Evolutionary conservation across 2,797 vertebrate genomes (phyloP), one percentile per base, ranked within the genome.

Genomic region (Catharus ustulatus): DNA sequence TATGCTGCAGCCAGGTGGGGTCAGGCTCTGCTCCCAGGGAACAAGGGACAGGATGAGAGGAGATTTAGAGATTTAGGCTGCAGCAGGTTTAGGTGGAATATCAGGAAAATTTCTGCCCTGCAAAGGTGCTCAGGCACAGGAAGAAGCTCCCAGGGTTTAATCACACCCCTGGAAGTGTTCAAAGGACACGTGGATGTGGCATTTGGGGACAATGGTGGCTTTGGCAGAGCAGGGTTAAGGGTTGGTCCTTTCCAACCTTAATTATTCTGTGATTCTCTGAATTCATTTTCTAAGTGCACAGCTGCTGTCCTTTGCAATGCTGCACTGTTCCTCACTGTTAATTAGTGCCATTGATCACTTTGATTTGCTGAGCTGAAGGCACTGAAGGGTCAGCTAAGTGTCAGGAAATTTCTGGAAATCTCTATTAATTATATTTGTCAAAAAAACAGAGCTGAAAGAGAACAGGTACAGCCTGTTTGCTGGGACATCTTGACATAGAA

Each of bases 11-110:
- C 45, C 45, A 45, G 45, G 20, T 51, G 16, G 15, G 18, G 11
- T 19, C 6, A 0, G 52, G 24, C 34, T 81, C 34, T 74, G 40
- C 24, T 34, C 8, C 61, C 48, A 43, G 34, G 54, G 13, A 40
- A 19, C 30, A 10, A 23, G 14, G 34, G 10, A 13, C 40, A 55
- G 51, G 15, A 10, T 3, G 3, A 63, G 36, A 48, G 26, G 40
- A 15, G 11, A 7, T 1, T 22, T 6, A 13, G 40, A 15, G 11
- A 7, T 1, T 22, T 6, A 13, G 12, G 1, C 0, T 16, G 26
- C 30, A 57, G n/a, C 46, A 67, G 38, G 20, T 34, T 88, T 19
- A 5, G 4, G 5, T 14, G 10, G 43, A 29, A 55, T 14, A 26
- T 15, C 1, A 22, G 26, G 22, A 27, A 29, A 14, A 29, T 2